These are phyloP conservation scores for Quadriops clusia DNA, from an alignment of 2,888 invertebrate genomes.

Conservation along the genomic window DNA sequence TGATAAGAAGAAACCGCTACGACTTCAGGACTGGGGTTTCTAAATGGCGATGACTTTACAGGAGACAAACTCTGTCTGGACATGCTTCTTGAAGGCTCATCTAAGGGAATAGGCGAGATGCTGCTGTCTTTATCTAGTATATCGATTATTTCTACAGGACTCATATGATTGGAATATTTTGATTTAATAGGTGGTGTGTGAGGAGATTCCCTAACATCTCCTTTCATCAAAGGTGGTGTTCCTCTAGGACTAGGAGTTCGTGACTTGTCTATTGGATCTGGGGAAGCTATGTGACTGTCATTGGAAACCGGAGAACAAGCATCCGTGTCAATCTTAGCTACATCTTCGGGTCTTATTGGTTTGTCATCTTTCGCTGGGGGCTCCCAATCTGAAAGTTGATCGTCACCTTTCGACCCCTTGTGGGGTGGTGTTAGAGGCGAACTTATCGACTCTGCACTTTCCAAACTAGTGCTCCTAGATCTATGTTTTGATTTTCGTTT, in stretches of 20 bases:
- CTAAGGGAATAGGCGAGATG: constrained; percentile 25
- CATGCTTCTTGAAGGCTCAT: constrained; percentile 16
- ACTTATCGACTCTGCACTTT: constrained; percentile 49
- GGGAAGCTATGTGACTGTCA: constrained; percentile 33
- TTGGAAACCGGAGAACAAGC: constrained; percentile 36
- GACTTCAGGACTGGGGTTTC: constrained; percentile 31
- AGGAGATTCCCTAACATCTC: constrained; percentile 43
- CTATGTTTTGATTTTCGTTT: constrained; percentile 56
- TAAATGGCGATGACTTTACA: constrained; percentile 27
- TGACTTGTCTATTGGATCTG: constrained; percentile 24
- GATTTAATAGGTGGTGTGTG: constrained; percentile 48
- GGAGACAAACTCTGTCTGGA: constrained; percentile 19
- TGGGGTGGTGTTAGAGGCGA: constrained; percentile 46
- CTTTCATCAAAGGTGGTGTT: constrained; percentile 13
- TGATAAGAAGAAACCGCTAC: constrained; percentile 17
- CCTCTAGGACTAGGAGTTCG: constrained; percentile 21
- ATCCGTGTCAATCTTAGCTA: constrained; percentile 27
- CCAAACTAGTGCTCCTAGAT: constrained; percentile 57
- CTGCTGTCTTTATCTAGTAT: constrained; percentile 17
- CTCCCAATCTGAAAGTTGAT: constrained; percentile 32
- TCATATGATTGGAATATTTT: constrained; percentile 11
- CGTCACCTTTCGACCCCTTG: constrained; percentile 22
- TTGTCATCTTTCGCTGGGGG: constrained; percentile 14
- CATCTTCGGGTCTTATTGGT: constrained; percentile 12
- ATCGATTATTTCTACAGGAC: constrained; percentile 13